Base-by-base conservation (phyloP, 2,113 vertebrate genomes). In the Cavia porcellus region DNA sequence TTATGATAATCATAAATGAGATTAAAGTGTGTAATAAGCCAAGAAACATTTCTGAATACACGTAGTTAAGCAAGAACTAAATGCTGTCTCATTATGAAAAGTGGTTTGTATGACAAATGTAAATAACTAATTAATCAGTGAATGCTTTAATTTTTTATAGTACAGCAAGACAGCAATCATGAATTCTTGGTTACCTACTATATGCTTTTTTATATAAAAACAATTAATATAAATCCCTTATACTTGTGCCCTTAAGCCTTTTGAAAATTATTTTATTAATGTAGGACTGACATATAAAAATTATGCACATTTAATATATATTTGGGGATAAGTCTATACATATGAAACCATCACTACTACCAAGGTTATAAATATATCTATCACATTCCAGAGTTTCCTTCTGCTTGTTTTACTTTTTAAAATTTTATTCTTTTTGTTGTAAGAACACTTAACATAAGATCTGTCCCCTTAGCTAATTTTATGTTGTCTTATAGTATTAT, bases 1-100 rank as follows among this genome's bases (percentile, higher is more conserved):
- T 95, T 95, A 92, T 57, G 7, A 90, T 94, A 50, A 47, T 89
- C 38, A 74, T 70, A 93, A 92, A 81, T 82, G 92, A 77, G n/a
- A 86, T 59, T 64, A 74, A 90, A 96, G 22, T 25, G 10, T 77
- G 25, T 68, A 93, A 80, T 80, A 89, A 91, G 17, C 62, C 38
- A 79, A 81, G 80, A 92, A 92, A 4, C 7, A 75, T 32, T 84
- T 14, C 64, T 8, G 19, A 83, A 35, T 42, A 77, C 17, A 28
- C n/a, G 6, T 47, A 84, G 24, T 38, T 38, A 74, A 50, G 61
- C 7, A 74, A 80, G 52, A 17, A 83, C 47, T 62, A 77, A 80
- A 74, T 61, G 30, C 30, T 52, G 0, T 81, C 38, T 85, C 25
- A 89, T 86, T 50, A 94, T n/a, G 2, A 24, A 30, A 19, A 28